Evolutionary conservation across 2,888 invertebrate genomes (phyloP).

Genomic region (Sceliomorpha sp.): DNA sequence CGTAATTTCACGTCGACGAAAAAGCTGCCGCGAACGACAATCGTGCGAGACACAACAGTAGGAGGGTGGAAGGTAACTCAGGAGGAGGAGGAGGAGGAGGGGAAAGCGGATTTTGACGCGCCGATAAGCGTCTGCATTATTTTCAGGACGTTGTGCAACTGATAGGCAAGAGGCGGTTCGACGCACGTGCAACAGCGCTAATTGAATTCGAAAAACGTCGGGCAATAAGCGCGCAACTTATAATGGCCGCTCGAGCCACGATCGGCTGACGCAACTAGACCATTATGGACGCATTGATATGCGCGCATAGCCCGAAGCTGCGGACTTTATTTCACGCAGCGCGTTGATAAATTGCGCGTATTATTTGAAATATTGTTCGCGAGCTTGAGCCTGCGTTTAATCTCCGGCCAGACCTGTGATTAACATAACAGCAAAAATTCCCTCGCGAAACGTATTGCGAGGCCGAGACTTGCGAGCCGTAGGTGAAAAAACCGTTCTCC

Average conservation of each 20-base stretch:
- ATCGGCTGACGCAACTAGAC: constrained; percentile 52
- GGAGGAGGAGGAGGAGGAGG: too few relatives aligned
- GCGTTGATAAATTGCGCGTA: constrained; percentile 52
- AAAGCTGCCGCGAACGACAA: constrained; percentile 21
- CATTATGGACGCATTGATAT: constrained; percentile 28
- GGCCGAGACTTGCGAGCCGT: too few relatives aligned
- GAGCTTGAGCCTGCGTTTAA: constrained; percentile 13
- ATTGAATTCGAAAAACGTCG: constrained; percentile 51
- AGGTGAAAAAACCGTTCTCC: neutral
- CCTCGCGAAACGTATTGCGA: too few relatives aligned
- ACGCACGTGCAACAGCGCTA: constrained; percentile 51
- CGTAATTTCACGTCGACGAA: constrained; percentile 23
- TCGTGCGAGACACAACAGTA: too few relatives aligned
- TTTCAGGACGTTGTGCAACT: constrained; percentile 38
- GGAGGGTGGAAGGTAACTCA: too few relatives aligned
- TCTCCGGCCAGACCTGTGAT: constrained; percentile 31
- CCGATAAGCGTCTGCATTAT: constrained; percentile 49
- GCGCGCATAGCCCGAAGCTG: constrained; percentile 35
- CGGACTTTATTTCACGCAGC: constrained; percentile 33
- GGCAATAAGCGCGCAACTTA: constrained; percentile 41
- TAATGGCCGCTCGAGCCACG: constrained; percentile 46
- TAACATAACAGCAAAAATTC: constrained; percentile 46
- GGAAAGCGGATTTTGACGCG: constrained; percentile 34
- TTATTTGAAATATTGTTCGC: constrained; percentile 50
- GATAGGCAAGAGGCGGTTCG: constrained; percentile 39